These are phyloP conservation scores for Xylophagus ater DNA, from an alignment of 2,888 invertebrate genomes.

Conservation along the genomic window DNA sequence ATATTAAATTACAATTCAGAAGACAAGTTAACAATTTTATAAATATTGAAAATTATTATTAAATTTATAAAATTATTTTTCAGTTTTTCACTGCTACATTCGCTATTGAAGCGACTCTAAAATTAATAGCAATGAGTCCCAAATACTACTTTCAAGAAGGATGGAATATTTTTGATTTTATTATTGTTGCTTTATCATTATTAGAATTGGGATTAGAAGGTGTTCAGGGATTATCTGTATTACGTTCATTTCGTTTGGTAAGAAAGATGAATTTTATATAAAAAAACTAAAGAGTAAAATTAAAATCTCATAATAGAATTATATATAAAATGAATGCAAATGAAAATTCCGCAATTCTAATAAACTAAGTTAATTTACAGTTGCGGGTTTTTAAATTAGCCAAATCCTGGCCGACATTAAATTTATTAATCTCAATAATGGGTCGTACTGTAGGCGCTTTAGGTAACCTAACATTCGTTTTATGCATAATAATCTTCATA, in stretches of 20 bases:
- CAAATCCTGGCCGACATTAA: conserved; percentile 97
- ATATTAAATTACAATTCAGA: too few species aligned
- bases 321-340: background rate
- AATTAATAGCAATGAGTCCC: conserved; percentile 93
- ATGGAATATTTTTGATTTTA: conserved; percentile 98
- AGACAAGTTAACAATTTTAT: too few species aligned
- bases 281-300: background rate
- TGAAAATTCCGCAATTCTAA: background rate
- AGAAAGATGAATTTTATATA: conserved; percentile 33
- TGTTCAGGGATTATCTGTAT: conserved; percentile 91
- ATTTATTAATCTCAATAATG: conserved; percentile 96
- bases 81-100: conserved; percentile 98
- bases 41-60: conserved; percentile 4
- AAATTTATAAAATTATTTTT: conserved; percentile 25
- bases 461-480: conserved; percentile 95
- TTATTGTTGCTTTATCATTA: conserved; percentile 91
- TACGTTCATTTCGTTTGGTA: conserved; percentile 97
- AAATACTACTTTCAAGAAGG: conserved; percentile 96
- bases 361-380: conserved; percentile 42
- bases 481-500: conserved; percentile 98
- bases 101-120: conserved; percentile 87
- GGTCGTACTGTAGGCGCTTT: conserved; percentile 96
- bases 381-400: conserved; percentile 98
- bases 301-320: background rate
- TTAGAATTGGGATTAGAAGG: conserved; percentile 88